These are phyloP conservation scores for Brotula barbata DNA, from an alignment of 2,797 vertebrate genomes.

Conservation along the genomic window DNA sequence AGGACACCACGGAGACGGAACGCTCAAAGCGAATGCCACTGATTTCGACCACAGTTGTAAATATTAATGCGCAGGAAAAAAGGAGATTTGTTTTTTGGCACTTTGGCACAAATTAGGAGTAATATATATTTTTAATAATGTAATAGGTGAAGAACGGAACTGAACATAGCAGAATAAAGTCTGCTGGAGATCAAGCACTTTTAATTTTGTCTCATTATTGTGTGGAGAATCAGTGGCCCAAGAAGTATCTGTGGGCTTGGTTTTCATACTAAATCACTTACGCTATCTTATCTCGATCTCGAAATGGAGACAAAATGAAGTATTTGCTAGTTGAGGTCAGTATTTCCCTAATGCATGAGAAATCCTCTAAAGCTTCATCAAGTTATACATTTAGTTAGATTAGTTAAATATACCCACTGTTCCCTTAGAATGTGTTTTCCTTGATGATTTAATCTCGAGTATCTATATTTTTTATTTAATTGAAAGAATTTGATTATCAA, in stretches of 20 bases:
- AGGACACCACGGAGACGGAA: slow-evolving; percentile 32
- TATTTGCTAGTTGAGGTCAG: slow-evolving; percentile 49
- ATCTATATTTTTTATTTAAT: background rate
- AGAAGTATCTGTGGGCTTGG: slow-evolving; percentile 19
- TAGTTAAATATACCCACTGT: too few relatives aligned
- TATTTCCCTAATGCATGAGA: too few relatives aligned
- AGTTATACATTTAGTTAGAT: too few relatives aligned
- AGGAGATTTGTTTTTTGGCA: slow-evolving; percentile 9
- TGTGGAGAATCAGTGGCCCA: slow-evolving; percentile 12
- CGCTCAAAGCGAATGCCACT: slow-evolving; percentile 10
- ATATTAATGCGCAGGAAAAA: slow-evolving; percentile 1
- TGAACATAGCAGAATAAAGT: slow-evolving; percentile 11
- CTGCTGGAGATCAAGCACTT: slow-evolving; percentile 17
- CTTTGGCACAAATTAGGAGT: slow-evolving; percentile 8
- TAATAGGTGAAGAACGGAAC: too few relatives aligned
- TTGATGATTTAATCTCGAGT: too few relatives aligned
- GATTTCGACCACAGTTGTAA: slow-evolving; percentile 18
- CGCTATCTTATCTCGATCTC: slow-evolving; percentile 48
- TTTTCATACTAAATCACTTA: slow-evolving; percentile 42
- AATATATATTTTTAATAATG: too few relatives aligned
- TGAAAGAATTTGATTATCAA: too few relatives aligned
- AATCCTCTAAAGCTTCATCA: too few relatives aligned
- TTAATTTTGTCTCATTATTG: slow-evolving; percentile 21
- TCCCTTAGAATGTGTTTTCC: too few relatives aligned
- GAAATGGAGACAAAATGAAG: too few relatives aligned